Base-by-base conservation (phyloP, 2,113 vertebrate genomes). In the Stercorarius parasiticus region DNA sequence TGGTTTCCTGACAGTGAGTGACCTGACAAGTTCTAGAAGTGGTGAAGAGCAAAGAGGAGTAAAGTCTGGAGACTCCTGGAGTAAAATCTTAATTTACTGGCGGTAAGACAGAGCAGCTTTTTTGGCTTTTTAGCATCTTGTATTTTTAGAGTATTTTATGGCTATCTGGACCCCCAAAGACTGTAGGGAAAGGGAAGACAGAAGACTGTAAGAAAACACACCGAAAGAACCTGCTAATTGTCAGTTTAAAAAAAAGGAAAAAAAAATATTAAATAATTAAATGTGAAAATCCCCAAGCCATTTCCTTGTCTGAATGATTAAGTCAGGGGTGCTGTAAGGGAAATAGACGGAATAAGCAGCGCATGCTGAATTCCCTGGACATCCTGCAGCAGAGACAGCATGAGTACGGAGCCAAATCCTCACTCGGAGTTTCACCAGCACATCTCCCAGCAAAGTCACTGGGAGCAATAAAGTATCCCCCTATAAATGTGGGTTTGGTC, bases 271-370 rank as follows among this genome's bases (percentile, higher is more conserved):
- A 45, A 45, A 45, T 3, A 83, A 81, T 82, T 67, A 87, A 82
- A 87, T 29, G 36, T 90, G 78, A 82, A 93, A 95, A 83, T 88
- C 42, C 67, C 66, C 52, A 91, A 88, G 78, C 38, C 29, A 74
- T 71, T 43, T 82, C 74, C 84, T 65, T 83, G 62, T 72, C 93
- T 96, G 74, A 81, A 85, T 66, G 56, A 93, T 91, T 93, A 95
- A 91, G 62, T 66, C 42, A 64, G 20, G 45, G 78, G 85, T 80
- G 88, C 74, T 58, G 59, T 53, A 89, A 87, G 90, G 92, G 77
- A 89, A 80, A 45, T 26, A 83, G 59, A 91, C 30, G 49, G 71
- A 94, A 67, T 30, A 95, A 91, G 77, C 69, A 85, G 40, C 12
- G 49, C 53, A 27, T 59, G 64, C 25, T 45, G 56, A 94, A 94